Conservation (phyloP, 2,113 vertebrate species). For the Tupaia chinensis region DNA sequence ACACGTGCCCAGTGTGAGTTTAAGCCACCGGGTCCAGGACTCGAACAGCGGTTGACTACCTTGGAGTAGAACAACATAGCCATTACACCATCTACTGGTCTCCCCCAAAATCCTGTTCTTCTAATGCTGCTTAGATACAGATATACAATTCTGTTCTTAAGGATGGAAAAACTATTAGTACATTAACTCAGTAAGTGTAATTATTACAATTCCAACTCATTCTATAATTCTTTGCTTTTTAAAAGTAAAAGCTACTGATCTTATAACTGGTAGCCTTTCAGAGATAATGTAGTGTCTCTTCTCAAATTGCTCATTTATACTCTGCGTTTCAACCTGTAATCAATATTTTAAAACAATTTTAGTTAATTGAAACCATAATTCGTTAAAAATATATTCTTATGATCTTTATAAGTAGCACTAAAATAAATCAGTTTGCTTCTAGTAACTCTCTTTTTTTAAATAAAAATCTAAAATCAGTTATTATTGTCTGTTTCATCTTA, state of each 20-base stretch:
- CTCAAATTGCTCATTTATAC: neutral
- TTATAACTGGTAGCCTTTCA: neutral
- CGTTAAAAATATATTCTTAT: neutral
- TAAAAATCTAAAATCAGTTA: neutral
- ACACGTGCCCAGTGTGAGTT: too few species aligned
- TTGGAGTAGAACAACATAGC: too few species aligned
- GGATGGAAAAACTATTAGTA: neutral
- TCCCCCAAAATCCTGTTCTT: neutral
- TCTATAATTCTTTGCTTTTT: neutral
- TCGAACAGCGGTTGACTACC: too few species aligned
- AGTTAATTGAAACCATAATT: neutral
- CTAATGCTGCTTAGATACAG: neutral
- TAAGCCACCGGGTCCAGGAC: too few species aligned
- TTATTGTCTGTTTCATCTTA: neutral
- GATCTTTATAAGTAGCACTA: neutral
- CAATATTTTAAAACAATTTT: constrained; percentile 17
- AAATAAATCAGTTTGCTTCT: neutral
- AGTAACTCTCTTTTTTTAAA: neutral
- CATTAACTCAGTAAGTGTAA: neutral
- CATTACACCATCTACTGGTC: too few species aligned
- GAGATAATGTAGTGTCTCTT: neutral
- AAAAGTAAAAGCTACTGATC: neutral
- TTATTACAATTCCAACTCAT: neutral
- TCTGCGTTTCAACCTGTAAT: neutral
- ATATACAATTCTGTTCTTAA: neutral